Evolutionary conservation across 2,113 vertebrate genomes (phyloP), one percentile per base, ranked within the genome.

Genomic region (Ammospiza caudacuta): DNA sequence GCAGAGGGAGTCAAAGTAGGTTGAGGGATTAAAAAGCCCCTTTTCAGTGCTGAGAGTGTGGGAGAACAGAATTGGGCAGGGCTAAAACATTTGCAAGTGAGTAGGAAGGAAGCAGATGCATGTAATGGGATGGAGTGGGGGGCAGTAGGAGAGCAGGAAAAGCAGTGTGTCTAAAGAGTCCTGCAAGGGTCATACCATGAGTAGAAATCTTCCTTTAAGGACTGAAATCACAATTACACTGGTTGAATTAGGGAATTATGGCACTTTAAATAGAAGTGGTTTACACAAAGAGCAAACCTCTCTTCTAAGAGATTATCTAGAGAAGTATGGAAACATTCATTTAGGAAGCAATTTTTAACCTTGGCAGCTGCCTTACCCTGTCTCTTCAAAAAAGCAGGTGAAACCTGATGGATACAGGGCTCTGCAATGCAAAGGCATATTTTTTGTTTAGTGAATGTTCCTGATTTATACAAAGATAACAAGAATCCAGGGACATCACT

Each of bases 311-410:
- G 37, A 25, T 74, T 91, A 83, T 83, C 68, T 66, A 59, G 35
- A 61, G 47, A 78, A 62, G 37, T 41, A 61, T 4, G 5, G 35
- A 95, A 69, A 82, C 44, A 41, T 37, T 63, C 47, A 82, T 68
- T 89, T 52, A 64, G 57, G 80, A 87, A 51, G 74, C 28, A 87
- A 28, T 78, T 93, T 89, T 91, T 75, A 94, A 84, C 49, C 57
- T 77, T 82, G 66, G 47, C 61, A 91, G 83, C 83, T 91, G 55
- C 64, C 24, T 83, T 43, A 78, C 17, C 43, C 51, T 12, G 4
- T 83, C 39, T 83, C 44, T 20, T 11, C 44, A 64, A 8, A 15
- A 67, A 84, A 31, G 25, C 54, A 87, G 55, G 49, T 61, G 41
- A 87, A 92, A 49, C 49, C 57, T 93, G 77, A 78, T 63, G 41